Percentiles rank a stretch among this genome's conserved stretches.
Evolutionary conservation across 1,140 invertebrate species (phyloP).

Genomic region (Helicoverpa zea): DNA sequence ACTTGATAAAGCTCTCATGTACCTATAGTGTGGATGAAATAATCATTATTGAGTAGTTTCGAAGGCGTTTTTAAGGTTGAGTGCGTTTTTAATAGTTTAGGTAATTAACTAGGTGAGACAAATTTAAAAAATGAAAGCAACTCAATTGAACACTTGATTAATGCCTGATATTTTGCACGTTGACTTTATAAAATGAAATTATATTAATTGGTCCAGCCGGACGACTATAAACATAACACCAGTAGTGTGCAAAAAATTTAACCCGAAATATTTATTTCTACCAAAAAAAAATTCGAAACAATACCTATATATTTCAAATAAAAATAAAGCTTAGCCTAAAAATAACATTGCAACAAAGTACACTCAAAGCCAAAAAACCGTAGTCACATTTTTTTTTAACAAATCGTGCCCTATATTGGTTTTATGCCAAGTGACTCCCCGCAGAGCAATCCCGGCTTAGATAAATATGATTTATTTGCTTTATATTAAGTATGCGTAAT

Average conservation of each 20-base stretch:
- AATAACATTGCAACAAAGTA: background rate
- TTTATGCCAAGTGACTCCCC: constrained; percentile 43
- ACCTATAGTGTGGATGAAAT: background rate
- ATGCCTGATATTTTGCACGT: no score
- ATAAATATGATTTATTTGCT: constrained; percentile 53
- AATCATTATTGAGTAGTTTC: background rate
- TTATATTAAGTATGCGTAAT: constrained; percentile 29
- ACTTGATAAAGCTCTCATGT: background rate
- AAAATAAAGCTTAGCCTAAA: background rate
- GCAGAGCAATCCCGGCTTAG: constrained; percentile 45
- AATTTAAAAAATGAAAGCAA: no score
- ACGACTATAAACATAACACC: no score
- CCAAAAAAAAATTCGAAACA: no score
- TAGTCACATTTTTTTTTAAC: constrained; percentile 3
- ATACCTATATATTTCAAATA: background rate
- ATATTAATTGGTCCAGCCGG: no score
- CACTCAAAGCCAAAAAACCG: background rate
- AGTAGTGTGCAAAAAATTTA: no score
- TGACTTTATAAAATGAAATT: no score
- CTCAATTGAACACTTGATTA: no score
- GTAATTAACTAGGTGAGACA: no score
- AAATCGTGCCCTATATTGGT: constrained; percentile 44
- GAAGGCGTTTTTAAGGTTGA: background rate
- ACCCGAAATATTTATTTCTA: no score
- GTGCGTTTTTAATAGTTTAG: background rate